Percentiles rank a stretch among this genome's conserved stretches.
Conservation (phyloP, 2,797 vertebrate species). For the Florisuga fusca region DNA sequence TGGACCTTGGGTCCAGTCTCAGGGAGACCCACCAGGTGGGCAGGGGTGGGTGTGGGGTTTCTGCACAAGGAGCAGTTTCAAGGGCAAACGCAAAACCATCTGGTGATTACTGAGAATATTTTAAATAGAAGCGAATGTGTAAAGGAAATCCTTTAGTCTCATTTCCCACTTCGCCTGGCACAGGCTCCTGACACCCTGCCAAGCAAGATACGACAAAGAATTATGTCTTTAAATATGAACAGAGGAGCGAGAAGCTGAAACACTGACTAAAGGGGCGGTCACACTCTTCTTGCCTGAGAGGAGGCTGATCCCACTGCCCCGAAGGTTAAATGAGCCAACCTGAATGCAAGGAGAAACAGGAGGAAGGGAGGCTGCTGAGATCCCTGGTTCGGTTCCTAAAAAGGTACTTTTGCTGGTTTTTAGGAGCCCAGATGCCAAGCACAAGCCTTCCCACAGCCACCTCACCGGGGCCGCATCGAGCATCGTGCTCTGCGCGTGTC, state of each 20-base stretch:
- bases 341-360: rapidly evolving
- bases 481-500: rapidly evolving
- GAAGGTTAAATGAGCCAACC: background rate
- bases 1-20: rapidly evolving
- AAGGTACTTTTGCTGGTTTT: background rate
- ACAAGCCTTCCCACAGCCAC: background rate
- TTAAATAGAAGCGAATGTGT: background rate
- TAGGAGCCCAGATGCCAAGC: background rate
- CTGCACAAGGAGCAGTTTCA: background rate
- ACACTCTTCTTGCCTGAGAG: background rate
- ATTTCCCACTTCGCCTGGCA: constrained; percentile 53
- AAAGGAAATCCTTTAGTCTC: constrained; percentile 54
- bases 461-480: rapidly evolving
- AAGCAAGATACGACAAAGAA: constrained; percentile 5
- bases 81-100: background rate
- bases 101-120: background rate
- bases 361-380: background rate
- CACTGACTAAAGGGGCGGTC: background rate
- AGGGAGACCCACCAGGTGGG: background rate
- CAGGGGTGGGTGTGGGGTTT: background rate
- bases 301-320: rapidly evolving
- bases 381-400: background rate
- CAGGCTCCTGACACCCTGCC: constrained; percentile 19
- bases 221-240: background rate
- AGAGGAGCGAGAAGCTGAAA: background rate